Evolutionary conservation across 2,113 vertebrate species (phyloP).

Genomic region (Oryzias curvinotus): DNA sequence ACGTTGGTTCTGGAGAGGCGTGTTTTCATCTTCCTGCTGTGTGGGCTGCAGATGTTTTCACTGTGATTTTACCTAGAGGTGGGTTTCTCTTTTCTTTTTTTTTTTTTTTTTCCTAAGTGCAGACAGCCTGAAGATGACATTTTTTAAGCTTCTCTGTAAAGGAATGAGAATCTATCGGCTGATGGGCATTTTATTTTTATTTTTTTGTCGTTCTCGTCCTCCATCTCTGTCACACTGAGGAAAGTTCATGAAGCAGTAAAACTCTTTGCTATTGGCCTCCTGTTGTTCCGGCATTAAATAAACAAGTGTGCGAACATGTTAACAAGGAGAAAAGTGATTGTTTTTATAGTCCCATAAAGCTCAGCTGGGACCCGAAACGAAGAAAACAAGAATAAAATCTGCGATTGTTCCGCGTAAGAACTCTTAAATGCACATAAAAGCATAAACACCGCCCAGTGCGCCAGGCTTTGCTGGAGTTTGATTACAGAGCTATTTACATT

Average conservation of each 20-base stretch:
- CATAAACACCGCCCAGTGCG: conserved; percentile 26
- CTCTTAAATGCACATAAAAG: conserved; percentile 8
- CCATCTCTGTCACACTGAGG: too few species aligned
- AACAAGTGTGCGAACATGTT: conserved; percentile 6
- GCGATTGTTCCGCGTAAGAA: conserved; percentile 3
- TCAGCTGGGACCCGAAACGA: conserved; percentile 48
- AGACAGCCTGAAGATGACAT: too few species aligned
- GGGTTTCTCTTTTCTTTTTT: too few species aligned
- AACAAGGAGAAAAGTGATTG: conserved; percentile 25
- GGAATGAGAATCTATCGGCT: too few species aligned
- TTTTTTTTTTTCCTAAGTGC: too few species aligned
- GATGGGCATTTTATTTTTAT: too few species aligned
- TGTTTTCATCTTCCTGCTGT: too few species aligned
- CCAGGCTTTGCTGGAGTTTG: conserved; percentile 40
- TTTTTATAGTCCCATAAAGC: conserved; percentile 56
- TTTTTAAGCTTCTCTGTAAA: too few species aligned
- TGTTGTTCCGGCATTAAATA: conserved; percentile 25
- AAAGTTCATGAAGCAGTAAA: conserved; percentile 7
- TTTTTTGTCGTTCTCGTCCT: too few species aligned
- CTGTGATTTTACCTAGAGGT: too few species aligned
- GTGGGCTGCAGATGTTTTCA: too few species aligned
- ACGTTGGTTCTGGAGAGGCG: not conserved
- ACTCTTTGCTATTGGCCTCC: conserved; percentile 22
- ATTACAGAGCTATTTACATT: conserved; percentile 76
- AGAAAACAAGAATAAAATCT: conserved; percentile 17